Conservation (phyloP, 2,888 invertebrate genomes). For the Adineta ricciae region DNA sequence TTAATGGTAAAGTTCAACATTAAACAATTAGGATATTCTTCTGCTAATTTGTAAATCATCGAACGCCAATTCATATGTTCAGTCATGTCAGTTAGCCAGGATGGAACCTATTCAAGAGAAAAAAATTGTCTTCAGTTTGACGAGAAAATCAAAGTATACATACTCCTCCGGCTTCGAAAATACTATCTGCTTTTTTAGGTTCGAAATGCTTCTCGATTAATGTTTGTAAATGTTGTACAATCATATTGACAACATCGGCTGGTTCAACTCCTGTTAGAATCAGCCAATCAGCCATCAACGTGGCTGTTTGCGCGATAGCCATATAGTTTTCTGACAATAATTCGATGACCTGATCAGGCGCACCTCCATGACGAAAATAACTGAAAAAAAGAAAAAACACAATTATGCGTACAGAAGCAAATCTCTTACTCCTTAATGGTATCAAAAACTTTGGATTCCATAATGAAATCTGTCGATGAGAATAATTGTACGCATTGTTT, state of each 20-base stretch:
- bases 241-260: constrained; percentile 84
- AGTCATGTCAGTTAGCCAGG: constrained; percentile 93
- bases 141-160: not conserved
- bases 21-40: constrained; percentile 92
- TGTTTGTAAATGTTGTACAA: constrained; percentile 87
- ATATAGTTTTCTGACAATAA: constrained; percentile 80
- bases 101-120: constrained; percentile 64
- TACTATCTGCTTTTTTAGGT: constrained; percentile 91
- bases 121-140: too few relatives aligned
- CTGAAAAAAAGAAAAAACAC: constrained; percentile 49
- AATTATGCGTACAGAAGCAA: too few relatives aligned
- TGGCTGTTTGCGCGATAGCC: constrained; percentile 90
- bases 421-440: constrained; percentile 67
- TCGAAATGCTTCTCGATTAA: constrained; percentile 94
- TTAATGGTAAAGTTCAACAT: constrained; percentile 98
- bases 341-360: constrained; percentile 88
- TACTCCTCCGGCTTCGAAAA: constrained; percentile 91
- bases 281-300: constrained; percentile 87
- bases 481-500: constrained; percentile 83
- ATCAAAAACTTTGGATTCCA: constrained; percentile 91
- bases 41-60: constrained; percentile 84
- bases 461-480: constrained; percentile 83
- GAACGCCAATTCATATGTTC: constrained; percentile 93
- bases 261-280: constrained; percentile 63
- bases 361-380: constrained; percentile 82